Base-by-base conservation (phyloP, 1,140 invertebrate genomes). In the Hylyphantes graminicola region DNA sequence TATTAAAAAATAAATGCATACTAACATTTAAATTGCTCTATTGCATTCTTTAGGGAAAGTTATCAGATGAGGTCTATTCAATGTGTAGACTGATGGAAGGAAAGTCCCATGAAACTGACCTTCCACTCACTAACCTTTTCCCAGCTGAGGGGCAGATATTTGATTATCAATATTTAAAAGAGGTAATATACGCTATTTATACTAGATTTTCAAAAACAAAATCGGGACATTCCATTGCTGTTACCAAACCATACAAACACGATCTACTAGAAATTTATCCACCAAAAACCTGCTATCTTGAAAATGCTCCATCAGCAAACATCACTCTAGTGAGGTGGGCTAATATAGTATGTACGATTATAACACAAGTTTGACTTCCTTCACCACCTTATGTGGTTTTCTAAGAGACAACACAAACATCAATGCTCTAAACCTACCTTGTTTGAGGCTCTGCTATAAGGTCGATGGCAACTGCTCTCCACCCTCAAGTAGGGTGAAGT, bases 121-220 rank as follows among this genome's bases (percentile, higher is more conserved):
- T 77, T 12, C 9, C 51, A 51, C 57, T 85, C 7, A 8, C 57
- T 6, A 13, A 54, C 12, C 68, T 93, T 0, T 93, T 96, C 88
- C 96, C 96, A 15, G 93, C 93, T 83, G 92, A 94, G 79, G 94
- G 94, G 50, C 92, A 92, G 7, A 93, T 98, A 7, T 98, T 96
- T 88, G 96, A 97, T 88, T 98, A 97, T 90, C 93, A 93, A 87
- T 98, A 95, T 89, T 93, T 97, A 7, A 96, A 96, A 91, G 95
- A 97, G 91, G 94, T 94, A 90, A 81, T 54, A 51, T 21, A 63
- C 51, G 11, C 8, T 68, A 68, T 68, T 68, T 68, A 2, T 19
- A 21, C 21, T 3, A n/a, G 2, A 12, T 68, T 68, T 68, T 68
- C 2, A 68, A 12, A 61, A 12, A 15, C 57, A 61, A 61, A 15